A percentile compares a stretch with the other conserved stretches of the same genome.
Conservation (phyloP, 2,113 vertebrate genomes). For the Balaeniceps rex region DNA sequence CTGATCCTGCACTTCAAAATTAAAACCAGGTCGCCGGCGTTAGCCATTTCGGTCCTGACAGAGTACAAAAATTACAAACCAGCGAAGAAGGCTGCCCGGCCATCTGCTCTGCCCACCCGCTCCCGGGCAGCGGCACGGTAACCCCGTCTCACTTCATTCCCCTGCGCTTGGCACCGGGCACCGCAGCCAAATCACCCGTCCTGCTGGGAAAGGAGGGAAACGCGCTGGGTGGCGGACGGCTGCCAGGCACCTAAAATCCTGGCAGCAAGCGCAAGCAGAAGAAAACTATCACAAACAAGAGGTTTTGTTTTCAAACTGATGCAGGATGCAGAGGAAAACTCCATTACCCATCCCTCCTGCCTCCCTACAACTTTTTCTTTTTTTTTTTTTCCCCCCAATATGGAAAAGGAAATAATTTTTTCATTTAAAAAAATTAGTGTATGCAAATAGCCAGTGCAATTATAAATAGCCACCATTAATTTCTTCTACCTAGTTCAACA, state of each 20-base stretch:
- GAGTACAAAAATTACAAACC: neutral
- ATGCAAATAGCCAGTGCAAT: conserved; percentile 52
- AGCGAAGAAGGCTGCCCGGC: neutral
- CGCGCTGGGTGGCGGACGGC: neutral
- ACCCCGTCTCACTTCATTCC: neutral
- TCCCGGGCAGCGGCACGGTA: neutral
- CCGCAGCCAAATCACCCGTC: neutral
- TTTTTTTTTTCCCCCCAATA: neutral
- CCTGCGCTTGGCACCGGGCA: neutral
- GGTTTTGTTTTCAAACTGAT: neutral
- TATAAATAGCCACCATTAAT: conserved; percentile 7
- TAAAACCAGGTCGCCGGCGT: neutral
- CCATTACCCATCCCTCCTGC: neutral
- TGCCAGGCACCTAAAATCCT: neutral
- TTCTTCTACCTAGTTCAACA: conserved; percentile 13
- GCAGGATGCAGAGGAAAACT: neutral
- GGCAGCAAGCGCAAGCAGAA: neutral
- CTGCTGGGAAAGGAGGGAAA: neutral
- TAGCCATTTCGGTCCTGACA: neutral
- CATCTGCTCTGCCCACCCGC: neutral
- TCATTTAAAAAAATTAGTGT: conserved; percentile 33
- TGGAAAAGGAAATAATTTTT: neutral
- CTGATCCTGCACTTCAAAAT: neutral
- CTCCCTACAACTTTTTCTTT: neutral
- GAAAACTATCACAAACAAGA: neutral